Conservation (phyloP, 2,888 invertebrate species). For the Rhagium mordax region DNA sequence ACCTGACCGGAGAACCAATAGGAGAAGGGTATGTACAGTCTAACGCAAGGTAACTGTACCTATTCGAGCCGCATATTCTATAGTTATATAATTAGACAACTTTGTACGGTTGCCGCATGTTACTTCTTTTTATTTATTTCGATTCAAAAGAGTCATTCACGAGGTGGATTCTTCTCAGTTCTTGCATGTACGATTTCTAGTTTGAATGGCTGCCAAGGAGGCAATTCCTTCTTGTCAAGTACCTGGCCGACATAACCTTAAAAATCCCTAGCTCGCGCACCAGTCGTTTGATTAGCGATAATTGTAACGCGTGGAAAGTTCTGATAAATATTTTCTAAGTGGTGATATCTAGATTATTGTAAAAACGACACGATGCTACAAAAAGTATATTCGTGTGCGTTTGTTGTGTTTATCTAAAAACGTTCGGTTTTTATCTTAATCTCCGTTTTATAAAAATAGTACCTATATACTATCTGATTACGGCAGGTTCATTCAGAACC, state of each 20-base stretch:
- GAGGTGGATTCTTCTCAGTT: constrained; percentile 33
- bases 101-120: constrained; percentile 58
- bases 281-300: neutral
- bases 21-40: constrained; percentile 62
- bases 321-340: neutral
- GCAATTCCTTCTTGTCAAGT: neutral
- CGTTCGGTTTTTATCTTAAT: neutral
- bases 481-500: neutral
- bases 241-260: neutral
- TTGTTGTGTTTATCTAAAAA: neutral
- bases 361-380: neutral
- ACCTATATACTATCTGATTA: neutral
- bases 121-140: constrained; percentile 54
- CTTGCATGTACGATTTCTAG: neutral
- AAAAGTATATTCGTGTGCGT: neutral
- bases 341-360: neutral
- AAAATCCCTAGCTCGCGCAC: neutral
- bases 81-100: constrained; percentile 66
- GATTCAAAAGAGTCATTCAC: constrained; percentile 50
- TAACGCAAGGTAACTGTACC: constrained; percentile 66
- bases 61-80: constrained; percentile 60
- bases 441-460: neutral
- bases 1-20: constrained; percentile 65
- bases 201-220: neutral
- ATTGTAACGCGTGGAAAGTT: neutral